Evolutionary conservation across 2,888 invertebrate species (phyloP).

Genomic region (Oasisia sp.): DNA sequence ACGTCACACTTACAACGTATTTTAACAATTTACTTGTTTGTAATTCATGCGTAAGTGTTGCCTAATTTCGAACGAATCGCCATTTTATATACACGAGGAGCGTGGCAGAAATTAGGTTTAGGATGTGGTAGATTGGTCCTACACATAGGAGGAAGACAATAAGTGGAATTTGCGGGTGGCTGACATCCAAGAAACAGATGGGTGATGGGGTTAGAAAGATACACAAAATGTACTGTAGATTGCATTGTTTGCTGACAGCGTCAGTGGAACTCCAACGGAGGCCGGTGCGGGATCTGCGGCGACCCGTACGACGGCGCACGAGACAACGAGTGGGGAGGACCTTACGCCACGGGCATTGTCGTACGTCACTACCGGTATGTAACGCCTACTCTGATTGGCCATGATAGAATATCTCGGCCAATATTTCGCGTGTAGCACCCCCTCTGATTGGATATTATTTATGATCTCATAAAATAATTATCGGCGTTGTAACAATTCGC

Average conservation of each 20-base stretch:
- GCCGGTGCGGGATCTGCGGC: conserved; percentile 31
- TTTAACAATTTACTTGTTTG: neutral
- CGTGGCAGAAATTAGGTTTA: too few relatives aligned
- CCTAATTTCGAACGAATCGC: neutral
- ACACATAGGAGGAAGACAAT: too few relatives aligned
- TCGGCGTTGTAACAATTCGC: too few relatives aligned
- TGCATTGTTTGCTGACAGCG: conserved; percentile 1
- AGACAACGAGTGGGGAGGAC: conserved; percentile 20
- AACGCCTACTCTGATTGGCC: too few relatives aligned
- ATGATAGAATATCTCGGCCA: too few relatives aligned
- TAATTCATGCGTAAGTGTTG: neutral
- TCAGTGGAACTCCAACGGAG: conserved; percentile 26
- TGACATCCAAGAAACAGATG: too few relatives aligned
- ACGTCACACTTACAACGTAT: neutral
- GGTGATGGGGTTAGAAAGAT: too few relatives aligned
- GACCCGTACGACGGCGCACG: conserved; percentile 41
- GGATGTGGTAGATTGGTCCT: too few relatives aligned
- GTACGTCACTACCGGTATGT: conserved; percentile 22
- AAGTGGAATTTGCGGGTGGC: too few relatives aligned
- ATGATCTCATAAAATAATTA: too few relatives aligned
- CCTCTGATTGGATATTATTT: too few relatives aligned
- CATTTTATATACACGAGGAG: neutral
- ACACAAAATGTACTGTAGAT: neutral
- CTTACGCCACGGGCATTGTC: conserved; percentile 19
- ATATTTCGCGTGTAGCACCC: too few relatives aligned